A percentile compares a stretch with the other conserved stretches of the same genome.
Evolutionary conservation across 2,888 invertebrate species (phyloP).

Genomic region (Hoplodrina ambigua): DNA sequence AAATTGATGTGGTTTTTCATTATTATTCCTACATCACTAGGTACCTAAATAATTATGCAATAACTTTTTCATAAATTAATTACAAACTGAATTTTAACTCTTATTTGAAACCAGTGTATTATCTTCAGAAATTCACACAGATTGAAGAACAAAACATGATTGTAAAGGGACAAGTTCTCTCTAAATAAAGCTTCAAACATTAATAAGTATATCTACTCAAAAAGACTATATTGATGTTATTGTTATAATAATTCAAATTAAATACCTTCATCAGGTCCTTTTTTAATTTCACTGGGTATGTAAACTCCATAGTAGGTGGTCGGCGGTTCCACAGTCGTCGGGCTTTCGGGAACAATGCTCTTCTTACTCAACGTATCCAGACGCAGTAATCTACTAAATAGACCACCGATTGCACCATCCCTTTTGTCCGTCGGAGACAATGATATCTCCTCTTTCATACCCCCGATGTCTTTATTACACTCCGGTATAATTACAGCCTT

Average conservation of each 20-base stretch:
- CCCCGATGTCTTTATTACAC: conserved; percentile 81
- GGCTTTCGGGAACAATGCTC: conserved; percentile 73
- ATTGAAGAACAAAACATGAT: neutral
- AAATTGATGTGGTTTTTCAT: too few relatives aligned
- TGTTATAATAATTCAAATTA: conserved; percentile 10
- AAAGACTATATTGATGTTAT: neutral
- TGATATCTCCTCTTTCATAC: conserved; percentile 82
- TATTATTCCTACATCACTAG: neutral
- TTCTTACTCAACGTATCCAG: conserved; percentile 81
- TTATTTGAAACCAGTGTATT: neutral
- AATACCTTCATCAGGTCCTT: conserved; percentile 87
- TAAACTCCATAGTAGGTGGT: conserved; percentile 87
- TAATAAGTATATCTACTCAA: neutral
- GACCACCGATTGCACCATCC: conserved; percentile 80
- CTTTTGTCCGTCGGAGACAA: conserved; percentile 83
- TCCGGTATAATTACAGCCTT: conserved; percentile 85
- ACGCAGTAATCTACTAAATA: conserved; percentile 82
- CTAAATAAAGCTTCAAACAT: neutral
- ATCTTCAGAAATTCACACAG: too few relatives aligned
- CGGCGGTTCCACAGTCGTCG: conserved; percentile 77
- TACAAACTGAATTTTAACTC: neutral
- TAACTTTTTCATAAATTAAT: neutral
- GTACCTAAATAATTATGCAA: conserved; percentile 8
- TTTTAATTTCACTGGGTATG: conserved; percentile 89
- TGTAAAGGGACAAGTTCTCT: neutral